Conservation (phyloP, 2,113 vertebrate genomes). For the Acinonyx jubatus region DNA sequence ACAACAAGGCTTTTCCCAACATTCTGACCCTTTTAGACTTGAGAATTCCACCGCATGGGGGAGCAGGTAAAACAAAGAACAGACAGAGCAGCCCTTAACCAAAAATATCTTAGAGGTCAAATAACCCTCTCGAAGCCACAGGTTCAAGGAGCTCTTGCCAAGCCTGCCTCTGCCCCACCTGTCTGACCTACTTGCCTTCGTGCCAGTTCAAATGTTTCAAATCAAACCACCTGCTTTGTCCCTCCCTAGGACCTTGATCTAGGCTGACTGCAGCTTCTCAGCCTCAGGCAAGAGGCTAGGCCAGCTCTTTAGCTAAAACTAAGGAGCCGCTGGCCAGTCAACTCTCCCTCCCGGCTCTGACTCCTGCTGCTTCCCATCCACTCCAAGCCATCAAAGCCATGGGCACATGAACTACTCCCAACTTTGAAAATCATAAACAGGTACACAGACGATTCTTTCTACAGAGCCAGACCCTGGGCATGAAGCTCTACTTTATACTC, state of each 20-base stretch:
- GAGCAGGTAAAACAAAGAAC: neutral
- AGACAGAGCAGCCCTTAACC: neutral
- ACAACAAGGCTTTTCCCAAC: neutral
- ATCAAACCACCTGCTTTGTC: neutral
- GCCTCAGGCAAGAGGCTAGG: neutral
- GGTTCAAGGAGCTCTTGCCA: neutral
- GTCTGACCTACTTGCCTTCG: neutral
- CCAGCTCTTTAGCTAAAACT: neutral
- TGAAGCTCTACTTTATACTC: neutral
- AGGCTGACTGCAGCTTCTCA: neutral
- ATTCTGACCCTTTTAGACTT: neutral
- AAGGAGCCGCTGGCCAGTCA: neutral
- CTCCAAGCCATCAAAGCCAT: neutral
- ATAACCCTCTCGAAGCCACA: neutral
- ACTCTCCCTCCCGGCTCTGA: neutral
- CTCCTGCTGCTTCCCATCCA: neutral
- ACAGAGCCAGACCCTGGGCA: neutral
- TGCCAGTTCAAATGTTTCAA: neutral
- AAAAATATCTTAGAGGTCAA: neutral
- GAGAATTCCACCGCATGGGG: neutral
- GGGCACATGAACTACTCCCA: neutral
- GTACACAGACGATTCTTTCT: neutral
- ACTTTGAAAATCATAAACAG: neutral
- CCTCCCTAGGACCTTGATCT: conserved; percentile 26
- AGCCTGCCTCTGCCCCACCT: neutral